These are phyloP conservation scores for Chinchilla lanigera DNA, from an alignment of 2,113 vertebrate genomes.

Conservation along the genomic window DNA sequence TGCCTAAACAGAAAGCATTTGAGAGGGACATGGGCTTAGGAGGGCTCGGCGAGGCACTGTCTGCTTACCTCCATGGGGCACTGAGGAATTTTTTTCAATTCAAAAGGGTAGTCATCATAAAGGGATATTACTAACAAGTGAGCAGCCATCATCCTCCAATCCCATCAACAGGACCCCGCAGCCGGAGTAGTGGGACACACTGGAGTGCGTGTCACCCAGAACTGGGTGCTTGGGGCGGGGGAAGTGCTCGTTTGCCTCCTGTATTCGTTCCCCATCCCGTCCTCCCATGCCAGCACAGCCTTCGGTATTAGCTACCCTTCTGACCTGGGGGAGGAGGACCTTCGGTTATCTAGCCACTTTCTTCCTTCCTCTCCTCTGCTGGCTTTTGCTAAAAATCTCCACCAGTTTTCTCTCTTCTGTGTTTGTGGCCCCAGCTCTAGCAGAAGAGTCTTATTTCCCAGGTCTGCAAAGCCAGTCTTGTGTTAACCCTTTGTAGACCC, in stretches of 20 bases:
- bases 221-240: background rate
- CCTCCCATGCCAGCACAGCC: background rate
- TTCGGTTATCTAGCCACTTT: background rate
- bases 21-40: background rate
- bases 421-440: background rate
- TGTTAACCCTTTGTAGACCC: background rate
- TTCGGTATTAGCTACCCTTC: background rate
- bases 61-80: background rate
- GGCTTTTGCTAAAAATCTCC: background rate
- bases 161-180: background rate
- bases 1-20: background rate
- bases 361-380: background rate
- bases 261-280: background rate
- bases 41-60: background rate
- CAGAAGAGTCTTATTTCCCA: background rate
- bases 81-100: background rate
- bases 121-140: background rate
- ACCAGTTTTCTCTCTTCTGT: background rate
- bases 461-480: background rate
- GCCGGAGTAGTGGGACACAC: background rate
- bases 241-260: background rate
- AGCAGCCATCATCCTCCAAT: background rate
- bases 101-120: background rate
- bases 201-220: background rate
- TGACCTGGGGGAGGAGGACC: background rate